phyloP scores from a whole-genome alignment of 2,113 vertebrate species.

The Cyprinodon brontotheroides region DNA sequence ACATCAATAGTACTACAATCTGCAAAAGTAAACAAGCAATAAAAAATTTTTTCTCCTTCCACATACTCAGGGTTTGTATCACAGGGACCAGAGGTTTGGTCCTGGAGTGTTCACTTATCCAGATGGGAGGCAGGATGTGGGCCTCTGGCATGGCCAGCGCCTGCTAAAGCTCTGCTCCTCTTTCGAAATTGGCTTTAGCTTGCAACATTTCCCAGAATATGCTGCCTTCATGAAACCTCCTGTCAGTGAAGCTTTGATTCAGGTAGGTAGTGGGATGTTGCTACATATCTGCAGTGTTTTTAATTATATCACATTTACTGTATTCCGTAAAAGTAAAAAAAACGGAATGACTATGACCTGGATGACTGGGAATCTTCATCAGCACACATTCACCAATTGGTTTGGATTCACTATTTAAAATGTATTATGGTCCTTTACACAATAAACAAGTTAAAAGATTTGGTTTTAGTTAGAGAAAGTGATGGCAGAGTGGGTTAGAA shows the following conservation, averaged over 20 bases:
- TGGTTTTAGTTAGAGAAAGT: no score
- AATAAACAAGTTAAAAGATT: no score
- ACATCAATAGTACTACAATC: no score
- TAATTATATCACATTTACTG: neutral
- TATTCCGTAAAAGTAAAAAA: neutral
- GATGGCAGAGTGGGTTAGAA: no score
- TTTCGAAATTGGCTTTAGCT: slow-evolving; percentile 69
- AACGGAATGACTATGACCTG: no score
- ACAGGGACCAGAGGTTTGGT: slow-evolving; percentile 80
- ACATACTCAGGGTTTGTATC: slow-evolving; percentile 85
- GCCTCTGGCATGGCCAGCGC: slow-evolving; percentile 82
- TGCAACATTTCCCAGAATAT: slow-evolving; percentile 75
- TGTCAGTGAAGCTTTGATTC: neutral
- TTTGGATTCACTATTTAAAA: neutral
- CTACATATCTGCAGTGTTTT: neutral
- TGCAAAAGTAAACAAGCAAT: neutral
- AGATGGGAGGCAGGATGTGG: slow-evolving; percentile 82
- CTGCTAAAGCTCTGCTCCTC: slow-evolving; percentile 79
- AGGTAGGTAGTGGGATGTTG: slow-evolving; percentile 34
- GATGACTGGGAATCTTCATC: no score
- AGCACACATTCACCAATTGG: neutral
- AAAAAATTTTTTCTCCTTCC: neutral
- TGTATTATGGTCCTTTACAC: no score
- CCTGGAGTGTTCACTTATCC: slow-evolving; percentile 83
- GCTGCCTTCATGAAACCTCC: slow-evolving; percentile 28